Conservation (phyloP, 2,888 invertebrate species). For the Pediacus dermestoides region DNA sequence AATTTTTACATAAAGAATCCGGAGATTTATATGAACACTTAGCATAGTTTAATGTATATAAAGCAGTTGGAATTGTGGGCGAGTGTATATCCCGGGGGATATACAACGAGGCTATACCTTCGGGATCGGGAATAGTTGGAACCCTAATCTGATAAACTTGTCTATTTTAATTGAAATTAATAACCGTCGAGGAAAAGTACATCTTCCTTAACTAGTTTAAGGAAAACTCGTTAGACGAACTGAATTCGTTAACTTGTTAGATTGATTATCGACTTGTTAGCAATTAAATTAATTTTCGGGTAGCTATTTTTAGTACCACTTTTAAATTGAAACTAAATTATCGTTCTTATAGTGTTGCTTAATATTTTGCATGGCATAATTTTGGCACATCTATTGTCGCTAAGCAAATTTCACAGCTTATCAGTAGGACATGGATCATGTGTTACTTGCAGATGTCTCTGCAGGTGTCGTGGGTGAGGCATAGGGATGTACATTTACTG, state of each 20-base stretch:
- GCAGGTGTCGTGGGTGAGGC: constrained; percentile 90
- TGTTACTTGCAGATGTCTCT: constrained; percentile 58
- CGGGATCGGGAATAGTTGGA: constrained; percentile 13
- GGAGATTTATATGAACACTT: too few species aligned
- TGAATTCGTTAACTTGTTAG: too few species aligned
- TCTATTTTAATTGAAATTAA: constrained; percentile 19
- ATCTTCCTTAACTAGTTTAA: constrained; percentile 9
- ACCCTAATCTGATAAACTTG: constrained; percentile 18
- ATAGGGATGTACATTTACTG: constrained; percentile 83
- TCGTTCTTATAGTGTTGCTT: neutral
- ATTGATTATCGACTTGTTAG: too few species aligned
- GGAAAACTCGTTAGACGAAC: constrained; percentile 6
- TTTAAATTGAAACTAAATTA: neutral
- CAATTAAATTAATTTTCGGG: too few species aligned
- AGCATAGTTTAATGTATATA: neutral
- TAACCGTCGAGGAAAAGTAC: constrained; percentile 11
- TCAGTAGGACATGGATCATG: constrained; percentile 6
- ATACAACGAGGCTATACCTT: constrained; percentile 1
- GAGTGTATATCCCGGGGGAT: neutral
- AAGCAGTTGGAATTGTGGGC: neutral
- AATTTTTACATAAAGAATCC: too few species aligned
- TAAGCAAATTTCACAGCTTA: constrained; percentile 6
- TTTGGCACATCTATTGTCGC: neutral
- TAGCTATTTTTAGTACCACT: too few species aligned
- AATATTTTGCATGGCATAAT: neutral